Evolutionary conservation across 2,113 vertebrate species (phyloP).

Genomic region (Zosterops borbonicus): DNA sequence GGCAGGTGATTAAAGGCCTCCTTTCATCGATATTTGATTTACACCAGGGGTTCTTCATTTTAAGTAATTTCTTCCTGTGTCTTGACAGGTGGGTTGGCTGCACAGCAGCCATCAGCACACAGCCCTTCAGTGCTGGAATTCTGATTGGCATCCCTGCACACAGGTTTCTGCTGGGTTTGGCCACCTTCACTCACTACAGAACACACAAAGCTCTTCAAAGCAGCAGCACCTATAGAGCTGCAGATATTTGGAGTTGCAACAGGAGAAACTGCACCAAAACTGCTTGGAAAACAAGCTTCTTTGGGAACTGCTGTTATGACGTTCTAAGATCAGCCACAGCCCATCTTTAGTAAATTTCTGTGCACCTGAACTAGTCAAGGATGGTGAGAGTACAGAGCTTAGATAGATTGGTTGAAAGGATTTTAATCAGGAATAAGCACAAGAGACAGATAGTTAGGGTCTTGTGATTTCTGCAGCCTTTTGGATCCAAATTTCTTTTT

Average conservation of each 20-base stretch:
- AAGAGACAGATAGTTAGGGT: not conserved
- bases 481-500: not conserved
- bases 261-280: not conserved
- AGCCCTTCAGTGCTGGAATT: not conserved
- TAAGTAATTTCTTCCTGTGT: not conserved
- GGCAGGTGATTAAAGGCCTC: constrained; percentile 28
- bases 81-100: constrained; percentile 44
- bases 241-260: not conserved
- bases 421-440: not conserved
- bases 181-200: not conserved
- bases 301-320: not conserved
- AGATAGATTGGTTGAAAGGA: not conserved
- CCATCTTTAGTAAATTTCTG: not conserved
- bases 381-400: not conserved
- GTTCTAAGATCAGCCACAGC: not conserved
- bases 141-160: not conserved
- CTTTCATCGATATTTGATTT: constrained; percentile 54
- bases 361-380: not conserved
- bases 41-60: constrained; percentile 27
- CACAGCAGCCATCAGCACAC: not conserved
- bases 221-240: not conserved
- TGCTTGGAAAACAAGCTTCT: not conserved
- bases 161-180: not conserved
- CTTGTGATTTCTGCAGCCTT: not conserved
- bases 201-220: not conserved